These are phyloP conservation scores for Ganaspis brasiliensis DNA, from an alignment of 2,888 invertebrate genomes.

Conservation along the genomic window DNA sequence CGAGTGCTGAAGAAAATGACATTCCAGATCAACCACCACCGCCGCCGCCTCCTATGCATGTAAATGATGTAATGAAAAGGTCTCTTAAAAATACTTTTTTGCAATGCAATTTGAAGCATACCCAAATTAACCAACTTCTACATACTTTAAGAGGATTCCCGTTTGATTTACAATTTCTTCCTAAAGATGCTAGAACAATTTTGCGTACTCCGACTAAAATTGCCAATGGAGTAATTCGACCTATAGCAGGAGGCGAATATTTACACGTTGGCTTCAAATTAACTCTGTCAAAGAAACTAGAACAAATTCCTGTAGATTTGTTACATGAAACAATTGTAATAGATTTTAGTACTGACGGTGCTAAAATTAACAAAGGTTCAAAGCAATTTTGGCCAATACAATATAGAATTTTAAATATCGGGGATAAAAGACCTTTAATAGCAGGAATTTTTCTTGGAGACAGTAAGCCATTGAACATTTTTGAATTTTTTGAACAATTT, in stretches of 20 bases:
- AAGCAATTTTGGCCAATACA: conserved; percentile 55
- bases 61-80: background rate
- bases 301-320: background rate
- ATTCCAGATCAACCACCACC: background rate
- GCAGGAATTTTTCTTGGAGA: conserved; percentile 47
- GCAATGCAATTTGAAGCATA: conserved; percentile 37
- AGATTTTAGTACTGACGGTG: conserved; percentile 52
- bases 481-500: conserved; percentile 49
- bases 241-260: conserved; percentile 49
- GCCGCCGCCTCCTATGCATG: background rate
- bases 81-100: background rate
- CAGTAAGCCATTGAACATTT: conserved; percentile 44
- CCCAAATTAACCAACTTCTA: conserved; percentile 40
- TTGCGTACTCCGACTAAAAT: conserved; percentile 37
- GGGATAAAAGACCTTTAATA: conserved; percentile 48
- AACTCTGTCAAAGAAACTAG: conserved; percentile 15
- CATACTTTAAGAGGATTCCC: conserved; percentile 40
- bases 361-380: conserved; percentile 23
- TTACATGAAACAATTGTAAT: conserved; percentile 44
- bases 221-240: conserved; percentile 32
- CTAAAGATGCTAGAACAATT: conserved; percentile 44
- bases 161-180: conserved; percentile 40
- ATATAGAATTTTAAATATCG: conserved; percentile 50
- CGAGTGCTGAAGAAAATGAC: background rate
- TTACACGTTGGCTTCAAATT: conserved; percentile 52